Conservation (phyloP, 2,797 vertebrate species). For the Parotocinclus haroldoi region DNA sequence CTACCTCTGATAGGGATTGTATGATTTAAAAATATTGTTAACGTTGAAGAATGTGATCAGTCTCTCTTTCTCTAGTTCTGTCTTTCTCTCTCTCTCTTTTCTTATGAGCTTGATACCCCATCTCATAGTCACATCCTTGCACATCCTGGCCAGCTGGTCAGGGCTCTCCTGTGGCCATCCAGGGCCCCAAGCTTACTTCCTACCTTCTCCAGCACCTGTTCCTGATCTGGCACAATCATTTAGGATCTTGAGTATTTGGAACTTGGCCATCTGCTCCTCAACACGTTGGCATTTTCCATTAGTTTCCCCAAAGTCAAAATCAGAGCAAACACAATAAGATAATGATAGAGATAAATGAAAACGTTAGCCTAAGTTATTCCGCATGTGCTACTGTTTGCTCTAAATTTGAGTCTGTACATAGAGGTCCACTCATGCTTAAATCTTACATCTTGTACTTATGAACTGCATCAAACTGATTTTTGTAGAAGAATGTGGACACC, state of each 20-base stretch:
- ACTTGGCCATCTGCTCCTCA: conserved; percentile 64
- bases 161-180: conserved; percentile 66
- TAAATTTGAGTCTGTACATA: no score
- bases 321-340: conserved; percentile 10
- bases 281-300: conserved; percentile 51
- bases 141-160: conserved; percentile 68
- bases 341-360: conserved; percentile 29
- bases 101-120: not conserved
- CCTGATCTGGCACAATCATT: conserved; percentile 59
- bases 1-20: no score
- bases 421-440: no score
- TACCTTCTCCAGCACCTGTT: conserved; percentile 73
- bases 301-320: conserved; percentile 39
- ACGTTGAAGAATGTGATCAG: no score
- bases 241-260: conserved; percentile 64
- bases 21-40: no score
- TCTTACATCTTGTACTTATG: no score
- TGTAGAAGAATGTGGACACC: no score
- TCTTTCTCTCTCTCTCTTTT: no score
- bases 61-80: no score
- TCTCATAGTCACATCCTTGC: conserved; percentile 51
- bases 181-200: conserved; percentile 65
- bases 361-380: conserved; percentile 1
- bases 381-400: not conserved
- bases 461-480: no score